These are phyloP conservation scores for Macquaria australasica DNA, from an alignment of 2,113 vertebrate genomes.

Conservation along the genomic window DNA sequence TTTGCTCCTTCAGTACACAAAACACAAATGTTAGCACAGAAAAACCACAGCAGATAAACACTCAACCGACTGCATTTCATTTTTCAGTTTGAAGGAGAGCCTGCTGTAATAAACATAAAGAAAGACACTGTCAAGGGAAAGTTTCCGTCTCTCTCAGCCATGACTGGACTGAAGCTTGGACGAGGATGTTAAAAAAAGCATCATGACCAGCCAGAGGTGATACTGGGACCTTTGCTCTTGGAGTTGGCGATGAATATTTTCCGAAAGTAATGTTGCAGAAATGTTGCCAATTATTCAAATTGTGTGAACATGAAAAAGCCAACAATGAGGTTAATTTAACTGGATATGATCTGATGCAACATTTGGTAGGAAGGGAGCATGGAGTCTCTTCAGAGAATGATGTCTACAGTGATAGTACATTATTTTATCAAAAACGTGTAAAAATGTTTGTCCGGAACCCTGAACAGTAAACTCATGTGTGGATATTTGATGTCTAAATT, in stretches of 20 bases:
- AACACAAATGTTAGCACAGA: constrained; percentile 10
- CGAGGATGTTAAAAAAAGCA: background rate
- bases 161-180: background rate
- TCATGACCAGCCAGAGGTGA: background rate
- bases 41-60: background rate
- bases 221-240: background rate
- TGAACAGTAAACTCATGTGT: background rate
- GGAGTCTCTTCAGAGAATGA: background rate
- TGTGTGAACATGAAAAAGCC: background rate
- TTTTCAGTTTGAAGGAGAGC: background rate
- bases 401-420: background rate
- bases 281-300: background rate
- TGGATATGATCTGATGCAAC: background rate
- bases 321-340: background rate
- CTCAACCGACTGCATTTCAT: background rate
- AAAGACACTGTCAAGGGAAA: background rate
- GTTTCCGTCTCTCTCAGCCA: background rate
- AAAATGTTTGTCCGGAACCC: background rate
- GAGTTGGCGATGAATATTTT: background rate
- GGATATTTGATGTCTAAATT: background rate
- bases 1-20: constrained; percentile 10
- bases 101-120: background rate
- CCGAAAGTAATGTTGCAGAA: background rate
- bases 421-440: background rate
- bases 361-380: background rate